Evolutionary conservation across 2,113 vertebrate species (phyloP).

Genomic region (Tetraodon nigroviridis): DNA sequence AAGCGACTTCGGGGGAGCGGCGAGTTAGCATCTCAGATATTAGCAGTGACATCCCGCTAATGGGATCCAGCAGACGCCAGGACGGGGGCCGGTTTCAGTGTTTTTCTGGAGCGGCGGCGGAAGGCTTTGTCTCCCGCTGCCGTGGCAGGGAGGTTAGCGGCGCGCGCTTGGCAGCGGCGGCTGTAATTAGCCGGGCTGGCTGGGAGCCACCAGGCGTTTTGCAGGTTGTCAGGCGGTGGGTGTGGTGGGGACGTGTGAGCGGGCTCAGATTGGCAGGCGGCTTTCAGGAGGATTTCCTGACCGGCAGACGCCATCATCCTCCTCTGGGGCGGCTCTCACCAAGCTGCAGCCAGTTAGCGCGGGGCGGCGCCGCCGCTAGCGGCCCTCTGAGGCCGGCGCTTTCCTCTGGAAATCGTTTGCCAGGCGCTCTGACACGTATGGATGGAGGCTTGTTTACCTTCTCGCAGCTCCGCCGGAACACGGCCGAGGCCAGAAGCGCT

Average conservation of each 20-base stretch:
- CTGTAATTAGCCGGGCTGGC: conserved; percentile 42
- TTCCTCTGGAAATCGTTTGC: conserved; percentile 23
- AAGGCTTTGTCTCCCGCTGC: conserved; percentile 18
- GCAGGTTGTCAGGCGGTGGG: conserved; percentile 51
- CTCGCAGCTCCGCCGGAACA: conserved; percentile 37
- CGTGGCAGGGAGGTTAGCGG: conserved; percentile 3
- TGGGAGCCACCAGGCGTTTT: conserved; percentile 30
- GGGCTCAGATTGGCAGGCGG: conserved; percentile 58
- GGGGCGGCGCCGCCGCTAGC: background rate
- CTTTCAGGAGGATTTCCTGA: conserved; percentile 47
- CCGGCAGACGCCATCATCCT: conserved; percentile 39
- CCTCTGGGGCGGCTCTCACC: conserved; percentile 35
- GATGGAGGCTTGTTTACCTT: conserved; percentile 35
- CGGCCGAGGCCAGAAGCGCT: conserved; percentile 17
- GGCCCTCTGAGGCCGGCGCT: conserved; percentile 22
- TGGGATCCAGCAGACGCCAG: conserved; percentile 36
- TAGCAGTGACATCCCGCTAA: conserved; percentile 56
- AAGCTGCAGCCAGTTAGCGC: conserved; percentile 29
- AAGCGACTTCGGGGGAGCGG: conserved; percentile 45
- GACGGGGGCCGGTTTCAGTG: conserved; percentile 4
- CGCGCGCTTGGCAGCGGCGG: conserved; percentile 23
- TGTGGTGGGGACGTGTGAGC: conserved; percentile 40
- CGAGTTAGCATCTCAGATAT: conserved; percentile 57
- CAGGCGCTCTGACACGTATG: conserved; percentile 9
- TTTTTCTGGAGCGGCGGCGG: conserved; percentile 1